Conservation (phyloP, 2,113 vertebrate genomes). For the Cygnus atratus region DNA sequence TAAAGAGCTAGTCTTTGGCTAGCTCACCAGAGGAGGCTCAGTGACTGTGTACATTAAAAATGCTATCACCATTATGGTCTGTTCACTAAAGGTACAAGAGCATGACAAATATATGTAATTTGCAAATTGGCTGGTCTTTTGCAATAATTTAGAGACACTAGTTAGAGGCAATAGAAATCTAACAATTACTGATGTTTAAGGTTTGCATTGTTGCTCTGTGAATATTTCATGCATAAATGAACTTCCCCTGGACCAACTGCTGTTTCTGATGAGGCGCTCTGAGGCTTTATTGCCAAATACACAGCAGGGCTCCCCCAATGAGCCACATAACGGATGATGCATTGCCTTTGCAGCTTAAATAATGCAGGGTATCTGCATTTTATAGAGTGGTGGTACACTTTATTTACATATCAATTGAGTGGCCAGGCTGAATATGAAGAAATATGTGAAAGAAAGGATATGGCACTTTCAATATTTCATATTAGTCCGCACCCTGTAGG, state of each 20-base stretch:
- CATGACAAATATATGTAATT: conserved; percentile 86
- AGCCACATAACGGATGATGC: conserved; percentile 85
- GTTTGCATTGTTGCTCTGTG: conserved; percentile 84
- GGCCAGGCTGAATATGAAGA: conserved; percentile 76
- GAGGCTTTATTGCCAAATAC: conserved; percentile 86
- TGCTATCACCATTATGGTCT: conserved; percentile 74
- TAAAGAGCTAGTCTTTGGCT: conserved; percentile 2
- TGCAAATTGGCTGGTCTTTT: conserved; percentile 85
- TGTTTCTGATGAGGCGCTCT: conserved; percentile 88
- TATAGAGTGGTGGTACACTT: conserved; percentile 72
- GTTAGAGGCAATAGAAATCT: conserved; percentile 84
- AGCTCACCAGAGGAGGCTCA: conserved; percentile 35
- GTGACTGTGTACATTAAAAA: conserved; percentile 71
- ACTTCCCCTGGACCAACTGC: conserved; percentile 85
- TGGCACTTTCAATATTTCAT: conserved; percentile 79
- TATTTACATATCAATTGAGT: conserved; percentile 88
- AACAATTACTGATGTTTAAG: conserved; percentile 88
- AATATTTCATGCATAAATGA: conserved; percentile 91
- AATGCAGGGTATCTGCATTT: conserved; percentile 78
- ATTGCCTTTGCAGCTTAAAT: conserved; percentile 80
- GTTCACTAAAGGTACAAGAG: conserved; percentile 82
- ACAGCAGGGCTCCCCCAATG: conserved; percentile 85
- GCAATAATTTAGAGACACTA: conserved; percentile 86
- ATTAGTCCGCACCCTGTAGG: conserved; percentile 41
- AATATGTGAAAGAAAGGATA: conserved; percentile 68